phyloP scores from a whole-genome alignment of 2,113 vertebrate species.

The Microcebus ravelobensis region DNA sequence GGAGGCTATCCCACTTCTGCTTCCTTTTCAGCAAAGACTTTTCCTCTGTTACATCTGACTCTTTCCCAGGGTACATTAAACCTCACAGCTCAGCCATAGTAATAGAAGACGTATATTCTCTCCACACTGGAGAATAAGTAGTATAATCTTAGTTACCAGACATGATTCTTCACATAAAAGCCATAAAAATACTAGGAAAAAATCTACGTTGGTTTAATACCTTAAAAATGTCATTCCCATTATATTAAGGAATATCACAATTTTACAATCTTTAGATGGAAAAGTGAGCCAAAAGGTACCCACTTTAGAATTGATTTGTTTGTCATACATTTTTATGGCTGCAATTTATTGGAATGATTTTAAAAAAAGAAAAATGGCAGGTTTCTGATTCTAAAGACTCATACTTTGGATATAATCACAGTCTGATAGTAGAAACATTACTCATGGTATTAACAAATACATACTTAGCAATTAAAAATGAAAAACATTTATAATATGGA shows the following conservation, averaged over 20 bases:
- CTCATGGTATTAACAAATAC: neutral
- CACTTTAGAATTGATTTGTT: neutral
- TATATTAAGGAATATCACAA: neutral
- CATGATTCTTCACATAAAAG: neutral
- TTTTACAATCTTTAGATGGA: neutral
- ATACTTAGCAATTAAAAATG: neutral
- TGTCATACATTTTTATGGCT: neutral
- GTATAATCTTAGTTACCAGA: neutral
- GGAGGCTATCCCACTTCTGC: neutral
- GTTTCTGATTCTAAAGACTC: neutral
- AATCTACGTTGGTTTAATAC: neutral
- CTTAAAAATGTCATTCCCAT: neutral
- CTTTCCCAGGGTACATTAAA: neutral
- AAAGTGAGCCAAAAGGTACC: neutral
- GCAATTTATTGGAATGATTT: neutral
- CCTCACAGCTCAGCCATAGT: neutral
- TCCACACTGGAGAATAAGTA: neutral
- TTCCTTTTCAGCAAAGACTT: neutral
- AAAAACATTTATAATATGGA: neutral
- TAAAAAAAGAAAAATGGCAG: neutral
- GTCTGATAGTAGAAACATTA: neutral
- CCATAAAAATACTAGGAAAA: neutral
- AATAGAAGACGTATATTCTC: neutral
- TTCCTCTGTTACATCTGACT: neutral
- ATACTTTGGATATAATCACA: neutral